Evolutionary conservation across 2,888 invertebrate genomes (phyloP).

Genomic region (Drosophila peninsularis): DNA sequence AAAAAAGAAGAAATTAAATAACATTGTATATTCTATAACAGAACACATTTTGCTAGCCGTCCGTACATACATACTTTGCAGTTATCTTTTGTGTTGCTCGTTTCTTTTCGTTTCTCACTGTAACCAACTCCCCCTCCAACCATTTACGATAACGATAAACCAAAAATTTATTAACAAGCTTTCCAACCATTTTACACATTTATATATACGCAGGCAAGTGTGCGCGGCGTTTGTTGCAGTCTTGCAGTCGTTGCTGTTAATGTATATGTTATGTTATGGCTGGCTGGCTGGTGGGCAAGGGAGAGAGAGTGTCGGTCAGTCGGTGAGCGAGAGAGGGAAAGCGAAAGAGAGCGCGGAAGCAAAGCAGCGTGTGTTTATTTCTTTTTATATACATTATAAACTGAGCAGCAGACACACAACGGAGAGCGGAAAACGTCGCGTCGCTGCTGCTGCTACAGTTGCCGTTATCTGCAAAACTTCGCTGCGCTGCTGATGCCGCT

Average conservation of each 20-base stretch:
- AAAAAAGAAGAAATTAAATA: slow-evolving; percentile 41
- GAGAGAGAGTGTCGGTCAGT: slow-evolving; percentile 26
- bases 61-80: slow-evolving; percentile 1
- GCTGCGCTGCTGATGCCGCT: slow-evolving; percentile 52
- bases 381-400: slow-evolving; percentile 12
- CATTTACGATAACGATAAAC: slow-evolving; percentile 42
- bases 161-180: slow-evolving; percentile 70
- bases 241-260: slow-evolving; percentile 65
- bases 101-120: slow-evolving; percentile 50
- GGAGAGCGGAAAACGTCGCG: slow-evolving; percentile 49
- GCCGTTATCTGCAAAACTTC: slow-evolving; percentile 57
- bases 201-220: slow-evolving; percentile 81
- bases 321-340: slow-evolving; percentile 39
- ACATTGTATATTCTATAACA: slow-evolving; percentile 15
- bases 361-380: slow-evolving; percentile 40
- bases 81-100: slow-evolving; percentile 29
- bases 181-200: slow-evolving; percentile 75
- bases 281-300: slow-evolving; percentile 53
- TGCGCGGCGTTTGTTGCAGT: slow-evolving; percentile 75
- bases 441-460: slow-evolving; percentile 51
- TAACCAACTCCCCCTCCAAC: slow-evolving; percentile 12
- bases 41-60: neutral
- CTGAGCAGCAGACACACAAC: slow-evolving; percentile 30
- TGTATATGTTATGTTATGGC: slow-evolving; percentile 57
- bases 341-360: slow-evolving; percentile 45